Conservation (phyloP, 2,888 invertebrate species). For the Baccha elongata region DNA sequence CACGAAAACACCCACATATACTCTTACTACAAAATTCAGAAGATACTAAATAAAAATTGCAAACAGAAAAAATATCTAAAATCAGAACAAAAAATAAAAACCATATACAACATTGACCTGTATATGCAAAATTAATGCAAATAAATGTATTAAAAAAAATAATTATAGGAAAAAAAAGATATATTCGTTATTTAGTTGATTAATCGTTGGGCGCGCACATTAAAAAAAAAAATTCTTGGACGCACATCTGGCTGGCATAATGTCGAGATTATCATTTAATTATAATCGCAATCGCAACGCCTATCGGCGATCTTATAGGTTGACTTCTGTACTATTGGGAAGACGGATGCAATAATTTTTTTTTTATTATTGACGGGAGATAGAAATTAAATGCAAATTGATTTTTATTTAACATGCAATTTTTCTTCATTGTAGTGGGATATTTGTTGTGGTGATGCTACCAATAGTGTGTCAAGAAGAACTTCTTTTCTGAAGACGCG, state of each 20-base stretch:
- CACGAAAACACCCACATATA: constrained; percentile 43
- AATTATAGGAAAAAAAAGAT: constrained; percentile 4
- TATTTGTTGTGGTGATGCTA: constrained; percentile 21
- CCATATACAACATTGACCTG: constrained; percentile 65
- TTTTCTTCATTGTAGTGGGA: not conserved
- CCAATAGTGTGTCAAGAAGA: constrained; percentile 62
- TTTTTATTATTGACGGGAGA: constrained; percentile 21
- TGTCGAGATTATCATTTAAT: constrained; percentile 62
- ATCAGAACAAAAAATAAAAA: constrained; percentile 54
- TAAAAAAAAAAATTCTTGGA: not conserved
- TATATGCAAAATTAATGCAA: constrained; percentile 65
- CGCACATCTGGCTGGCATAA: not conserved
- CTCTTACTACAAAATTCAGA: constrained; percentile 7
- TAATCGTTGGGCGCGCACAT: constrained; percentile 37
- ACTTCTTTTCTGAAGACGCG: constrained; percentile 23
- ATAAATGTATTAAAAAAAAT: constrained; percentile 30
- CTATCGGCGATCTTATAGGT: constrained; percentile 62
- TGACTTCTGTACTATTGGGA: constrained; percentile 59
- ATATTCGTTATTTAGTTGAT: constrained; percentile 9
- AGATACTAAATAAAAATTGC: constrained; percentile 6
- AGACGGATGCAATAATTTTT: constrained; percentile 53
- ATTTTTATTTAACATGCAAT: not conserved
- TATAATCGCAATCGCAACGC: constrained; percentile 60
- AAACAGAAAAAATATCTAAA: constrained; percentile 22
- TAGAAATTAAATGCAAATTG: constrained; percentile 60